These are phyloP conservation scores for Urosaurus nigricauda DNA, from an alignment of 2,797 vertebrate genomes.

Conservation along the genomic window DNA sequence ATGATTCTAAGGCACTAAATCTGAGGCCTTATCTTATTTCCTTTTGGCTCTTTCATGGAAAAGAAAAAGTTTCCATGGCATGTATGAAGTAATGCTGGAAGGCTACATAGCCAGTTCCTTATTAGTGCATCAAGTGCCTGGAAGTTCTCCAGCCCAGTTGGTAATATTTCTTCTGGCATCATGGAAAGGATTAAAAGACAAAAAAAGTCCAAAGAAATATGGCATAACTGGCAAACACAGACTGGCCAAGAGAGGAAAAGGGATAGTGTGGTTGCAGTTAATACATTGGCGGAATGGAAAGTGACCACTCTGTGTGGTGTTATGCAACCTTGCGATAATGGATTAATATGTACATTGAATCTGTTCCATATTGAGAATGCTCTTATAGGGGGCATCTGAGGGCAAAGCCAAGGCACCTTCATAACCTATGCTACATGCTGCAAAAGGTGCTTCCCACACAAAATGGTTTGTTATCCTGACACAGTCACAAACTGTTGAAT, in stretches of 20 bases:
- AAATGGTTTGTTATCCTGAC: no score
- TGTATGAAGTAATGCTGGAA: slow-evolving; percentile 48
- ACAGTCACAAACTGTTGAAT: not conserved
- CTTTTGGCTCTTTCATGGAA: slow-evolving; percentile 35
- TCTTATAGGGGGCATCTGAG: not conserved
- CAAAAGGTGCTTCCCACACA: not conserved
- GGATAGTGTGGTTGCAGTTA: slow-evolving; percentile 28
- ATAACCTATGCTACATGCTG: not conserved
- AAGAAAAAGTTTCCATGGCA: slow-evolving; percentile 54
- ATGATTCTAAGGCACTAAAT: not conserved
- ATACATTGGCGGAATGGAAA: slow-evolving; percentile 37
- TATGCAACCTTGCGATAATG: slow-evolving; percentile 41
- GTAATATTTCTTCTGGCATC: slow-evolving; percentile 61
- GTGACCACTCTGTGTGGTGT: slow-evolving; percentile 10
- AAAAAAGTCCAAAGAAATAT: slow-evolving; percentile 58
- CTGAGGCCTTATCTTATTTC: slow-evolving; percentile 39
- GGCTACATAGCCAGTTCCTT: slow-evolving; percentile 48
- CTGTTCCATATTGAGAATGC: slow-evolving; percentile 52
- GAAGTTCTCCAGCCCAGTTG: slow-evolving; percentile 49
- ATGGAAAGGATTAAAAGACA: slow-evolving; percentile 48
- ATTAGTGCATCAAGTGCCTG: slow-evolving; percentile 47
- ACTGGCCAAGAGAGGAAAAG: slow-evolving; percentile 33
- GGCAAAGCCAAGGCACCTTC: not conserved
- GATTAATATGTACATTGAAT: slow-evolving; percentile 43
- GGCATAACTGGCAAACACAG: slow-evolving; percentile 50